phyloP scores from a whole-genome alignment of 2,888 invertebrate species.

The Cheilosia grossa region DNA sequence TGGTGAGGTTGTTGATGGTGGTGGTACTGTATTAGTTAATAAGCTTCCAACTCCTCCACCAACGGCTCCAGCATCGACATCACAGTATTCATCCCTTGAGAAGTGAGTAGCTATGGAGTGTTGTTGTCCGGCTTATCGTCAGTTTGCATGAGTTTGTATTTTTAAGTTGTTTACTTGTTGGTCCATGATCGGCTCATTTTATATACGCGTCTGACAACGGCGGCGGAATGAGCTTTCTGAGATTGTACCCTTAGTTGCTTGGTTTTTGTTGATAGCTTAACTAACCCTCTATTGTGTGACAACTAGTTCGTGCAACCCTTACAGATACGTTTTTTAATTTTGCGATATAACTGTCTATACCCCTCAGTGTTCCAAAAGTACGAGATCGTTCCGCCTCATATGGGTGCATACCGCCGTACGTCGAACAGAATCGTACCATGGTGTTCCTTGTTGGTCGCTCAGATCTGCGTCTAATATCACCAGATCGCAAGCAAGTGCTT shows the following conservation, averaged over 20 bases:
- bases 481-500: slow-evolving; percentile 95
- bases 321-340: no score
- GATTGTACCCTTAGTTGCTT: background rate
- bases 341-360: background rate
- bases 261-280: background rate
- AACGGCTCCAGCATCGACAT: slow-evolving; percentile 66
- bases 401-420: slow-evolving; percentile 85
- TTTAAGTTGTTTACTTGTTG: slow-evolving; percentile 9
- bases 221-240: no score
- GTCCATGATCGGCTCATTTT: slow-evolving; percentile 25
- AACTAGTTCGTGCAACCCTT: no score
- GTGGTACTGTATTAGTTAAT: slow-evolving; percentile 79
- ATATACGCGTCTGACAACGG: no score
- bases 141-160: slow-evolving; percentile 74
- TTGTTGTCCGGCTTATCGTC: slow-evolving; percentile 39
- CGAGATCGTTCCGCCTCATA: slow-evolving; percentile 87
- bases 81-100: slow-evolving; percentile 77
- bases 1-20: slow-evolving; percentile 60
- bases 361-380: slow-evolving; percentile 80
- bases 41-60: slow-evolving; percentile 79
- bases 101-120: slow-evolving; percentile 79
- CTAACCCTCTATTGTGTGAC: background rate
- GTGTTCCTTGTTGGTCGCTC: slow-evolving; percentile 93
- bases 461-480: slow-evolving; percentile 95
- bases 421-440: slow-evolving; percentile 96